Base-by-base conservation (phyloP, 1,140 invertebrate genomes). In the Latrodectus geometricus region DNA sequence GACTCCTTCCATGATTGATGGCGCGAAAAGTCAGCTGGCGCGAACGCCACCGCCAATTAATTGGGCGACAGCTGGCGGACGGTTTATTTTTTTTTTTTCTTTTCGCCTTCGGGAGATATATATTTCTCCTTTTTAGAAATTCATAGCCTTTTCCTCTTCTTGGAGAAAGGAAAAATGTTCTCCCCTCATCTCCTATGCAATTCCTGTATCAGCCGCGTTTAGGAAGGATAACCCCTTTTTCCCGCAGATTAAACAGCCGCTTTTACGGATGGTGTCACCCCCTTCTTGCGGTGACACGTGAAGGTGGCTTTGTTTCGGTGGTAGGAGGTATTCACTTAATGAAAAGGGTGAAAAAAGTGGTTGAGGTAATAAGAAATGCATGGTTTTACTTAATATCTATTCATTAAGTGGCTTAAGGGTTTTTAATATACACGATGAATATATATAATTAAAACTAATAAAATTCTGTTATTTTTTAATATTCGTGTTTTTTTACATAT, bases 21-120 rank as follows among this genome's bases (percentile, higher is more conserved):
- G 75, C 68, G 52, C 68, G 83, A 61, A 61, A 50, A 86, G 83
- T 86, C 83, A 86, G 83, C 83, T 86, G 83, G 83, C 75, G 75
- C 66, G 54, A 86, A 73, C 23, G 81, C 81, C 81, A 83, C 81
- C 48, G 83, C 83, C 83, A 86, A 86, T 86, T 86, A 86, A 86
- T 86, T 78, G 83, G n/a, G 74, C 83, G 74, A 56, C 83, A 86
- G 83, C 83, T 86, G 83, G 23, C 48, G 35, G 20, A 7, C 15
- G 54, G 49, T 68, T 72, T 72, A n/a, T 69, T 69, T 17, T 70
- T 70, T 80, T 14, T 70, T n/a, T 49, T 82, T 50, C 81, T 49
- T 20, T 23, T 72, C 68, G 20, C 52, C 49, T 56, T 76, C 73
- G 49, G 69, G 17, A 17, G 65, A 49, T 15, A 11, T n/a, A n/a